phyloP scores from a whole-genome alignment of 2,113 vertebrate genomes.

The Eolophus roseicapilla region DNA sequence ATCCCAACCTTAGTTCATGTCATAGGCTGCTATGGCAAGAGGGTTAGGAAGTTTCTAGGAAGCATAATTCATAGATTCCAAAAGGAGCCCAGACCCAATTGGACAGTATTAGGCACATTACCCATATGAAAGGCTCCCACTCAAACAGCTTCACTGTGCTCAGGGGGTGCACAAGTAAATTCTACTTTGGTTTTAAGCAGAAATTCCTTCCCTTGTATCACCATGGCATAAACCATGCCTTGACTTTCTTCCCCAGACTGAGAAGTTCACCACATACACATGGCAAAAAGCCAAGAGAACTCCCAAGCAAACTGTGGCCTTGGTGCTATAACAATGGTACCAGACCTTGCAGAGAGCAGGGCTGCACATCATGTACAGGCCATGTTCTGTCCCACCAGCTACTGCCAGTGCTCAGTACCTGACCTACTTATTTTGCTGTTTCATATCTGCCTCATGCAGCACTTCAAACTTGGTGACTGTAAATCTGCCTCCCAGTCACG shows the following conservation, averaged over 20 bases:
- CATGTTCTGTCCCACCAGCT: neutral
- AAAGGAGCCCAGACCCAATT: neutral
- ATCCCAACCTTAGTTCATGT: neutral
- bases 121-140: neutral
- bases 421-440: neutral
- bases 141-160: neutral
- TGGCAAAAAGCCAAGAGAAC: neutral
- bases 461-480: neutral
- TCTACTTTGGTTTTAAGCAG: neutral
- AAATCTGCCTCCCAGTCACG: neutral
- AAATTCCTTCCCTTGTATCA: neutral
- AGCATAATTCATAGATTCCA: neutral
- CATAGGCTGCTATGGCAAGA: neutral
- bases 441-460: neutral
- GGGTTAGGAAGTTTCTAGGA: neutral
- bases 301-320: neutral
- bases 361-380: rapidly evolving
- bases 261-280: rapidly evolving
- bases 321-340: rapidly evolving
- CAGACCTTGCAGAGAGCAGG: neutral
- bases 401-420: neutral
- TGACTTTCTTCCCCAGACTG: rapidly evolving
- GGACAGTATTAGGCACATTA: rapidly evolving
- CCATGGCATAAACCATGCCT: neutral
- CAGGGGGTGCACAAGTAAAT: neutral